A percentile compares a stretch with the other conserved stretches of the same genome.
Evolutionary conservation across 2,888 invertebrate species (phyloP).

Genomic region (Nudaria mundana): DNA sequence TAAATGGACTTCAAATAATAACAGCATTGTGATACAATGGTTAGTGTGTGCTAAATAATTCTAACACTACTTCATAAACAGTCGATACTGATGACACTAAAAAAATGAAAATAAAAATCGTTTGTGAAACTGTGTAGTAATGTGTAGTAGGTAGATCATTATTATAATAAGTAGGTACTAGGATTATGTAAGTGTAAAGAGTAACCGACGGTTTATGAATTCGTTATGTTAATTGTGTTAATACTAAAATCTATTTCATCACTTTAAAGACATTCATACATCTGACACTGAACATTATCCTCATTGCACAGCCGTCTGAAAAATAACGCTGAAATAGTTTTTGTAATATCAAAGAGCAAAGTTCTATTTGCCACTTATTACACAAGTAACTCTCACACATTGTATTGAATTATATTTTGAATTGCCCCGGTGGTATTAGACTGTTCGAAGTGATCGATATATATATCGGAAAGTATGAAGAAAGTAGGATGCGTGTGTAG

Average conservation of each 20-base stretch:
- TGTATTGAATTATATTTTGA: slow-evolving; percentile 38
- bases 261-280: slow-evolving; percentile 76
- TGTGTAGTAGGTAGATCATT: too few species aligned
- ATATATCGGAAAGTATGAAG: slow-evolving; percentile 17
- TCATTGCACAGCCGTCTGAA: slow-evolving; percentile 78
- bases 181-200: slow-evolving; percentile 22
- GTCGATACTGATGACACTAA: slow-evolving; percentile 43
- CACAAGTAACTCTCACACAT: slow-evolving; percentile 28
- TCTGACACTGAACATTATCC: slow-evolving; percentile 73
- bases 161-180: too few species aligned
- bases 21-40: slow-evolving; percentile 45
- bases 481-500: slow-evolving; percentile 67
- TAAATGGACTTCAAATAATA: background rate
- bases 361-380: slow-evolving; percentile 16
- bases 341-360: slow-evolving; percentile 80
- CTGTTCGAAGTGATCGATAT: slow-evolving; percentile 18
- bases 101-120: slow-evolving; percentile 20
- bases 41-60: slow-evolving; percentile 46
- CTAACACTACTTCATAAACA: slow-evolving; percentile 68
- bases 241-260: slow-evolving; percentile 70
- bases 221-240: slow-evolving; percentile 73
- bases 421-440: slow-evolving; percentile 24
- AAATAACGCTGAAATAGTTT: slow-evolving; percentile 71
- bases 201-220: slow-evolving; percentile 65
- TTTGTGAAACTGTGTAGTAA: slow-evolving; percentile 19